phyloP scores from a whole-genome alignment of 2,797 vertebrate species.

The Schizothorax lantsangensis region DNA sequence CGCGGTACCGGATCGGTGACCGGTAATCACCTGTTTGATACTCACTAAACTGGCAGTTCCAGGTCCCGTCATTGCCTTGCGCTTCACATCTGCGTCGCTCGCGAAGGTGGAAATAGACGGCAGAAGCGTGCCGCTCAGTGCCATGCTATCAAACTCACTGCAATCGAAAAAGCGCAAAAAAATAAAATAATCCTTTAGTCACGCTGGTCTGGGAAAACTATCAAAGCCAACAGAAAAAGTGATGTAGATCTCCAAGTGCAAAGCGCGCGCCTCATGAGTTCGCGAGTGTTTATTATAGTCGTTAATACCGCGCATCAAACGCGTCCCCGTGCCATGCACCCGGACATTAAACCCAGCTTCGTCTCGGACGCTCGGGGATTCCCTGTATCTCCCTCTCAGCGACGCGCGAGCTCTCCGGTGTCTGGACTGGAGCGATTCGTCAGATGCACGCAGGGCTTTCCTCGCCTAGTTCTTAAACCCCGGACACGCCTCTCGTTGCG shows the following conservation, averaged over 20 bases:
- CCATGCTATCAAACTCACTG: constrained; percentile 93
- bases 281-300: neutral
- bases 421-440: constrained; percentile 47
- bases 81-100: constrained; percentile 83
- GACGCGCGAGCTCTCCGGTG: constrained; percentile 39
- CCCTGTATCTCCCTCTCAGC: constrained; percentile 60
- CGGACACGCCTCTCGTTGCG: constrained; percentile 77
- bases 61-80: constrained; percentile 76
- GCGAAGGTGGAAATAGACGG: constrained; percentile 95
- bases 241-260: constrained; percentile 5
- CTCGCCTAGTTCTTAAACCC: constrained; percentile 80
- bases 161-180: constrained; percentile 62
- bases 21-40: constrained; percentile 61
- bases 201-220: constrained; percentile 35
- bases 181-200: constrained; percentile 60
- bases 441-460: constrained; percentile 68
- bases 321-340: constrained; percentile 67
- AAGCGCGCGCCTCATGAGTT: constrained; percentile 76
- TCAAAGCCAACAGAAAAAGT: neutral
- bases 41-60: constrained; percentile 86
- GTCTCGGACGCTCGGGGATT: constrained; percentile 63
- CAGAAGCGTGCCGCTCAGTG: constrained; percentile 91
- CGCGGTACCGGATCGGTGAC: neutral
- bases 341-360: constrained; percentile 37
- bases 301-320: constrained; percentile 23